These are phyloP conservation scores for Glossosoma conforme DNA, from an alignment of 1,140 invertebrate genomes.

Conservation along the genomic window DNA sequence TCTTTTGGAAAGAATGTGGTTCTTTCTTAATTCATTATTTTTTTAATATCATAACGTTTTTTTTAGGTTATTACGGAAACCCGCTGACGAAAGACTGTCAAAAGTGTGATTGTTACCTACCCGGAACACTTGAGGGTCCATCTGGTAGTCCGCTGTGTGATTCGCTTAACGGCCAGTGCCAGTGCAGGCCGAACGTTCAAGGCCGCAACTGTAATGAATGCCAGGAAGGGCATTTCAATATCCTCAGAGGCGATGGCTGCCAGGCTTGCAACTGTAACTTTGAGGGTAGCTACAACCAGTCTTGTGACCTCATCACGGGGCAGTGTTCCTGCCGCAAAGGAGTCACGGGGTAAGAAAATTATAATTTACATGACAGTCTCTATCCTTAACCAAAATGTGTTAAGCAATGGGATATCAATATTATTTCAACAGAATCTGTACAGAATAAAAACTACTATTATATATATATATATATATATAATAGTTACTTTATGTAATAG, in stretches of 20 bases:
- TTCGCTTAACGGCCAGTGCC: slow-evolving; percentile 67
- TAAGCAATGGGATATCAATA: too few species aligned
- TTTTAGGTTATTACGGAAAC: slow-evolving; percentile 77
- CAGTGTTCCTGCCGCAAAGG: slow-evolving; percentile 84
- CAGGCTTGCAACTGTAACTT: slow-evolving; percentile 80
- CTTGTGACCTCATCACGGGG: slow-evolving; percentile 75
- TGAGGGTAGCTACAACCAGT: slow-evolving; percentile 77
- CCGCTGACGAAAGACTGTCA: slow-evolving; percentile 89
- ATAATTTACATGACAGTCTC: too few species aligned
- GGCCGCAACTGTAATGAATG: slow-evolving; percentile 88
- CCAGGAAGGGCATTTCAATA: slow-evolving; percentile 77
- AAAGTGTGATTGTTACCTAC: slow-evolving; percentile 76
- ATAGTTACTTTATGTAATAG: too few species aligned
- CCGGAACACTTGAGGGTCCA: slow-evolving; percentile 69
- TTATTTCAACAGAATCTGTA: too few species aligned
- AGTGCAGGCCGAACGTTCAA: slow-evolving; percentile 80
- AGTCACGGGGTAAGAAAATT: slow-evolving; percentile 65
- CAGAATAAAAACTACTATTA: too few species aligned
- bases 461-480: too few species aligned
- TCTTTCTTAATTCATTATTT: too few species aligned
- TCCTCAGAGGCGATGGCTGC: slow-evolving; percentile 79
- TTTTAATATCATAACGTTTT: too few species aligned
- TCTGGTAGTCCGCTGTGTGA: slow-evolving; percentile 73
- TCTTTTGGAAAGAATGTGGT: too few species aligned
- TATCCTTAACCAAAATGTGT: too few species aligned